These are phyloP conservation scores for Scaptomyza parva DNA, from an alignment of 2,888 invertebrate genomes.

Conservation along the genomic window DNA sequence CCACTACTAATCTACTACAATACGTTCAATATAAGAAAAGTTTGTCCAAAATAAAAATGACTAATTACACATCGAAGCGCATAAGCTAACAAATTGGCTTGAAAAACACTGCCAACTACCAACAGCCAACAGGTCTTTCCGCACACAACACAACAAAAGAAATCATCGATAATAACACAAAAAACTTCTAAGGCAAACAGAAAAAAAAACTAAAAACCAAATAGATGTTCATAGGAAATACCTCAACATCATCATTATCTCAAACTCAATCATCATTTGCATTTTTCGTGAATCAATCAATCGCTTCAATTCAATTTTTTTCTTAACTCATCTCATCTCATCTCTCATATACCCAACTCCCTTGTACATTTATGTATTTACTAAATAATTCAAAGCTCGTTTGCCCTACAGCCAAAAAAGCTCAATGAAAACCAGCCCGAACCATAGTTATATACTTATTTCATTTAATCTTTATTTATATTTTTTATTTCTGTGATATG, in stretches of 20 bases:
- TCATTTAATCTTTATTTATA: not conserved
- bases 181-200: slow-evolving; percentile 62
- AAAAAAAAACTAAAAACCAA: too few species aligned
- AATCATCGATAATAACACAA: slow-evolving; percentile 52
- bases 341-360: slow-evolving; percentile 36
- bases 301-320: slow-evolving; percentile 50
- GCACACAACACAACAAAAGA: slow-evolving; percentile 12
- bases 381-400: slow-evolving; percentile 16
- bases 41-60: slow-evolving; percentile 72
- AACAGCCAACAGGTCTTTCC: slow-evolving; percentile 36
- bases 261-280: slow-evolving; percentile 52
- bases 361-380: slow-evolving; percentile 34
- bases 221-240: slow-evolving; percentile 65
- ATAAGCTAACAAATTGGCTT: slow-evolving; percentile 67
- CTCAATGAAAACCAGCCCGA: slow-evolving; percentile 43
- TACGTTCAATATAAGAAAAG: slow-evolving; percentile 57
- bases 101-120: slow-evolving; percentile 60
- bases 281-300: slow-evolving; percentile 78
- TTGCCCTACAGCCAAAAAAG: slow-evolving; percentile 38
- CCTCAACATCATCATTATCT: slow-evolving; percentile 53
- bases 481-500: not conserved
- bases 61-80: slow-evolving; percentile 69
- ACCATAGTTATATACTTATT: not conserved
- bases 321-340: too few species aligned
- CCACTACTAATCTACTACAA: slow-evolving; percentile 42